Conservation (phyloP, 1,140 invertebrate species). For the Polyergus mexicanus region DNA sequence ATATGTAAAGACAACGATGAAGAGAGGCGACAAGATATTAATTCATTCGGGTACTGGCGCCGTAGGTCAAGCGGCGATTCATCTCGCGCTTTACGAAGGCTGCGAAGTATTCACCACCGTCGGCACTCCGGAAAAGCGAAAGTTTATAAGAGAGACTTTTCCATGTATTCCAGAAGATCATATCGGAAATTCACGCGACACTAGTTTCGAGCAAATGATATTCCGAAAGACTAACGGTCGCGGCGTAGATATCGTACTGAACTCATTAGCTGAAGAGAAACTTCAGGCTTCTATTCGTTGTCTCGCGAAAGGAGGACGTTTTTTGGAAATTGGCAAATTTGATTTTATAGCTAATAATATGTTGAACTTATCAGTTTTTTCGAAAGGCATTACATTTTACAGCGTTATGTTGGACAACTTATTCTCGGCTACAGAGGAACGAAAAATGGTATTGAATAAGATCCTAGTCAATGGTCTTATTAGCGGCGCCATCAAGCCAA, state of each 20-base stretch:
- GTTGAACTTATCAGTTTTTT: conserved; percentile 92
- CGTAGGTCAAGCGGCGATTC: conserved; percentile 81
- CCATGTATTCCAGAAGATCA: conserved; percentile 89
- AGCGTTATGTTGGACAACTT: conserved; percentile 88
- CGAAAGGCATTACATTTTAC: conserved; percentile 93
- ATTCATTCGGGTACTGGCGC: conserved; percentile 93
- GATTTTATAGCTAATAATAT: conserved; percentile 90
- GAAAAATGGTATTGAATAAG: conserved; percentile 74
- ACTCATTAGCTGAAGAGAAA: conserved; percentile 93
- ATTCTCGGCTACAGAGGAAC: not conserved
- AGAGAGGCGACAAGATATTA: conserved; percentile 89
- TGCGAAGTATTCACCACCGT: conserved; percentile 87
- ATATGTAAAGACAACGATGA: conserved; percentile 87
- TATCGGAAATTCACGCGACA: conserved; percentile 91
- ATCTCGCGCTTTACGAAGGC: not conserved
- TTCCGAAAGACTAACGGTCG: conserved; percentile 87
- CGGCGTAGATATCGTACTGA: conserved; percentile 92
- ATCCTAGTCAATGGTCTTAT: conserved; percentile 81
- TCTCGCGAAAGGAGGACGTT: conserved; percentile 89
- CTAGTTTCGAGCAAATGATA: conserved; percentile 91
- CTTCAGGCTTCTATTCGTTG: conserved; percentile 92
- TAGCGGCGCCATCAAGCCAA: conserved; percentile 85
- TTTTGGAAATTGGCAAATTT: conserved; percentile 93
- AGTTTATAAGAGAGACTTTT: conserved; percentile 89
- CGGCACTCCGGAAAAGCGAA: conserved; percentile 90